Evolutionary conservation across 2,797 vertebrate genomes (phyloP).

Genomic region (Hypotaenidia okinawae): DNA sequence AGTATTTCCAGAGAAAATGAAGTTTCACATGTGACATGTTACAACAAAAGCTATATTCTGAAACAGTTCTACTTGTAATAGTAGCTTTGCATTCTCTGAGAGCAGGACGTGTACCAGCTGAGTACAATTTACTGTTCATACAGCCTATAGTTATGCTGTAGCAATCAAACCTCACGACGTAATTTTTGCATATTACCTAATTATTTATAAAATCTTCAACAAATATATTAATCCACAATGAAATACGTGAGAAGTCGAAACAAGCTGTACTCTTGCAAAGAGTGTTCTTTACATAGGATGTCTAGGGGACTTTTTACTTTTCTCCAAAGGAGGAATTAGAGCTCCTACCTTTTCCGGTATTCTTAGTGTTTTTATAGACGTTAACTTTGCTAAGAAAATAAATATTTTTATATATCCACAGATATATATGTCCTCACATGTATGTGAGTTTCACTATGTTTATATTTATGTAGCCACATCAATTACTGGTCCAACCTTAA

Average conservation of each 20-base stretch:
- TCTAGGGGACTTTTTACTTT: slow-evolving; percentile 29
- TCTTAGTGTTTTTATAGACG: slow-evolving; percentile 33
- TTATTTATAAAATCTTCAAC: slow-evolving; percentile 1
- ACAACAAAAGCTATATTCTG: background rate
- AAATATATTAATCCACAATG: background rate
- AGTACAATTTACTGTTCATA: slow-evolving; percentile 6
- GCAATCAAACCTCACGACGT: background rate
- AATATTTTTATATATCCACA: slow-evolving; percentile 55
- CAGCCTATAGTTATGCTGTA: background rate
- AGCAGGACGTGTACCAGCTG: background rate
- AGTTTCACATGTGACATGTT: background rate
- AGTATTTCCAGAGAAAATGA: slow-evolving; percentile 11
- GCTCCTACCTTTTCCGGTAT: slow-evolving; percentile 16
- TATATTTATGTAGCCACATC: background rate
- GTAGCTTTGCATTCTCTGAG: background rate
- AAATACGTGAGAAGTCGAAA: background rate
- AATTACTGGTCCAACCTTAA: background rate
- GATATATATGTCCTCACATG: background rate
- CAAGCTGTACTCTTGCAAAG: background rate
- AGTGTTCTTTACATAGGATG: background rate
- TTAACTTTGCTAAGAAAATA: slow-evolving; percentile 50
- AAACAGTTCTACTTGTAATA: background rate
- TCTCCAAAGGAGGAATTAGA: slow-evolving; percentile 61
- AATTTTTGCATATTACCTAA: background rate
- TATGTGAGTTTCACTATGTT: background rate